phyloP scores from a whole-genome alignment of 2,888 invertebrate species.

The Nephrocerus scutellatus region DNA sequence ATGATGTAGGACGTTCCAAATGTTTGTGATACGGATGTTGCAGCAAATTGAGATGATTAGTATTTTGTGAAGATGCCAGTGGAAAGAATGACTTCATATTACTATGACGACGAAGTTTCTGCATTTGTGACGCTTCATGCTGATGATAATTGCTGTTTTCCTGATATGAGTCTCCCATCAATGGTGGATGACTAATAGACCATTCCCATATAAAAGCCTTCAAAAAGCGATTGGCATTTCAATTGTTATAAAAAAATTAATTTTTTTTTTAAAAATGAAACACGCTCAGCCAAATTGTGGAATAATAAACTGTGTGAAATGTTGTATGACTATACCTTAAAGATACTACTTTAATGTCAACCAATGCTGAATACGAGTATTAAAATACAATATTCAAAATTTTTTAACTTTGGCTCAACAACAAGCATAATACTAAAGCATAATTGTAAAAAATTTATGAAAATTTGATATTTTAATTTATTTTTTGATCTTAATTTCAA shows the following conservation, averaged over 20 bases:
- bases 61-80: too few relatives aligned
- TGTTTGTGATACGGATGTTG: constrained; percentile 14
- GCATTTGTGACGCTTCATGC: constrained; percentile 20
- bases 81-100: constrained; percentile 14
- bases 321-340: too few relatives aligned
- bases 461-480: too few relatives aligned
- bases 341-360: too few relatives aligned
- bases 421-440: too few relatives aligned
- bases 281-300: background rate
- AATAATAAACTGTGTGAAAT: constrained; percentile 13
- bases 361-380: too few relatives aligned
- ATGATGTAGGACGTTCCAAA: constrained; percentile 20
- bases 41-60: constrained; percentile 15
- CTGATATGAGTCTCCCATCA: constrained; percentile 22
- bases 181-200: constrained; percentile 29
- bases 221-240: constrained; percentile 23
- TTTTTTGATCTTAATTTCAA: too few relatives aligned
- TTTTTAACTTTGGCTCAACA: constrained; percentile 7
- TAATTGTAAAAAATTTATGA: too few relatives aligned
- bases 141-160: constrained; percentile 18
- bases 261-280: constrained; percentile 1
- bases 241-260: constrained; percentile 20
- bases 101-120: constrained; percentile 18
- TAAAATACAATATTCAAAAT: constrained; percentile 20
- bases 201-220: constrained; percentile 32